Evolutionary conservation across 2,888 invertebrate species (phyloP).

Genomic region (Epistrophe grossulariae): DNA sequence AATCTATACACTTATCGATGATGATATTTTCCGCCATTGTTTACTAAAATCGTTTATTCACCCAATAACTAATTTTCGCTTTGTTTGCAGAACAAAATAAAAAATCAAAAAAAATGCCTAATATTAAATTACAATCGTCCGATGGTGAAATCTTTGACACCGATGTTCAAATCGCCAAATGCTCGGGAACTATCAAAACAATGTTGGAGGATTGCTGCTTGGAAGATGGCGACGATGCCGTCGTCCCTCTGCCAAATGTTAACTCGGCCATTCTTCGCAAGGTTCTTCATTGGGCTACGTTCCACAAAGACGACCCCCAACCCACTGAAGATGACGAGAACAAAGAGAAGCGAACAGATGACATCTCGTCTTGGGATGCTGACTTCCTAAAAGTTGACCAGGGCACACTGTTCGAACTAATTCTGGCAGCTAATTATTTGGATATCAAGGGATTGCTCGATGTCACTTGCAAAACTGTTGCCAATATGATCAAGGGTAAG

Average conservation of each 20-base stretch:
- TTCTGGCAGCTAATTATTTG: slow-evolving; percentile 98
- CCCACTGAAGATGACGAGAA: slow-evolving; percentile 98
- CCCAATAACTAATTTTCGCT: background rate
- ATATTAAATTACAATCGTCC: slow-evolving; percentile 96
- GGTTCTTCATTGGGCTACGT: slow-evolving; percentile 96
- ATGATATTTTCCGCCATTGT: slow-evolving; percentile 56
- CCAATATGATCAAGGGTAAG: slow-evolving; percentile 99
- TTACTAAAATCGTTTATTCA: slow-evolving; percentile 41
- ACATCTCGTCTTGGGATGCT: slow-evolving; percentile 99
- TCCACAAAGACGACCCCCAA: slow-evolving; percentile 97
- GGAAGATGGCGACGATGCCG: slow-evolving; percentile 96
- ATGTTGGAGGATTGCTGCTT: slow-evolving; percentile 97
- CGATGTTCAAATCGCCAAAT: slow-evolving; percentile 98
- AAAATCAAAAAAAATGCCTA: slow-evolving; percentile 89
- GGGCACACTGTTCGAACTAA: slow-evolving; percentile 97
- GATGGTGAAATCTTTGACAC: slow-evolving; percentile 98
- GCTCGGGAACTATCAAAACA: slow-evolving; percentile 98
- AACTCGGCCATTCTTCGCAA: slow-evolving; percentile 98
- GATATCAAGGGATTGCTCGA: slow-evolving; percentile 98
- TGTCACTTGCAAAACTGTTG: slow-evolving; percentile 99
- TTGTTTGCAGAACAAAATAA: background rate
- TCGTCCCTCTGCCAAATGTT: slow-evolving; percentile 98
- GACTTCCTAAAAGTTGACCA: slow-evolving; percentile 99
- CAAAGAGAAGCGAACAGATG: slow-evolving; percentile 99
- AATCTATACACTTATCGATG: background rate